Evolutionary conservation across 1,140 invertebrate species (phyloP).

Genomic region (Diachasmimorpha longicaudata): DNA sequence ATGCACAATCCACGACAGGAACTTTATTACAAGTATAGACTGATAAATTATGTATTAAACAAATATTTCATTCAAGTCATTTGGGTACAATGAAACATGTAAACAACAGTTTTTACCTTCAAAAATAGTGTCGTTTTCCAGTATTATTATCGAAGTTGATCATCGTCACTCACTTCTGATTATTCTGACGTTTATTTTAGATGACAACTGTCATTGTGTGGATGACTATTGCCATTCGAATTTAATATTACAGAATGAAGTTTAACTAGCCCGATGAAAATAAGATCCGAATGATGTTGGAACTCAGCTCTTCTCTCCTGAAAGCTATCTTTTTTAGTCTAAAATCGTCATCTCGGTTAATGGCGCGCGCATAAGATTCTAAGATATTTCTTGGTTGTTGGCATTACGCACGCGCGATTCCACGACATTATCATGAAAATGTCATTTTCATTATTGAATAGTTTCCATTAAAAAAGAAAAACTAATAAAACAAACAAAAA

Average conservation of each 20-base stretch:
- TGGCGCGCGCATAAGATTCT: conserved; percentile 1
- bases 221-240: neutral
- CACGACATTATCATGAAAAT: neutral
- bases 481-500: neutral
- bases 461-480: neutral
- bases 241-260: neutral
- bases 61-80: neutral
- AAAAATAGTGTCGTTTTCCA: conserved; percentile 54
- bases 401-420: neutral
- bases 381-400: neutral
- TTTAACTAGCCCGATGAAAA: conserved; percentile 1
- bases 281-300: conserved; percentile 14
- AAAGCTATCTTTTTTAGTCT: conserved; percentile 32
- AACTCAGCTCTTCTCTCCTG: conserved; percentile 20
- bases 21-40: neutral
- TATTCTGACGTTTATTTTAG: conserved; percentile 14
- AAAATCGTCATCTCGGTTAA: conserved; percentile 29
- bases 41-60: neutral
- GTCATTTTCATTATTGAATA: neutral
- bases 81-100: neutral
- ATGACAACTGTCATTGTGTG: neutral
- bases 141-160: conserved; percentile 37
- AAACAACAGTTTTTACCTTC: conserved; percentile 43
- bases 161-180: conserved; percentile 44
- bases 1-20: neutral